Percentiles rank a stretch among this genome's conserved stretches.
Evolutionary conservation across 2,797 vertebrate genomes (phyloP).

Genomic region (Halcyon badia): DNA sequence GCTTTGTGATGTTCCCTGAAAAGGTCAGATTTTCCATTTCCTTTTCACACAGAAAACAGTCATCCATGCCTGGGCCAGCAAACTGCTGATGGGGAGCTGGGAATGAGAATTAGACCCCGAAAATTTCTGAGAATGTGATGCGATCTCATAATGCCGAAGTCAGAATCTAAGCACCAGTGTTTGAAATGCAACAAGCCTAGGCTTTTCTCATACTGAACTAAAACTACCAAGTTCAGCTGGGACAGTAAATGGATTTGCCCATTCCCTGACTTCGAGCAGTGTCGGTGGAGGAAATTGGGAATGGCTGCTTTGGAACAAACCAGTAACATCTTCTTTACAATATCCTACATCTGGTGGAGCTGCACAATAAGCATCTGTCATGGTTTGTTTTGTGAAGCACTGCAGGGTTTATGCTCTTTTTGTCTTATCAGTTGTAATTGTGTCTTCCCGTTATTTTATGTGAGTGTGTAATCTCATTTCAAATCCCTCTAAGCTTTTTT

Average conservation of each 20-base stretch:
- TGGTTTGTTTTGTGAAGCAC: not conserved
- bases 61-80: not conserved
- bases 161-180: not conserved
- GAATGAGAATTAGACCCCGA: not conserved
- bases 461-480: constrained; percentile 7
- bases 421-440: not conserved
- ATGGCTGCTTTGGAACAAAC: not conserved
- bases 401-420: not conserved
- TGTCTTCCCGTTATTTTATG: not conserved
- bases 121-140: not conserved
- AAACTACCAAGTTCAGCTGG: not conserved
- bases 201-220: not conserved
- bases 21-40: not conserved
- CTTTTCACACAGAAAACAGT: not conserved
- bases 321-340: not conserved
- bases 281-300: not conserved
- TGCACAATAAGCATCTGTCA: not conserved
- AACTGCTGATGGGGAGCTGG: not conserved
- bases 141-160: not conserved
- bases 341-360: not conserved
- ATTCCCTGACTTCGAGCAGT: not conserved
- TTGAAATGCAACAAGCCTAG: accelerated
- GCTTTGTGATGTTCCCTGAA: not conserved
- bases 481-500: not conserved
- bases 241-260: not conserved